Evolutionary conservation across 2,113 vertebrate genomes (phyloP).

Genomic region (Lagopus leucura): DNA sequence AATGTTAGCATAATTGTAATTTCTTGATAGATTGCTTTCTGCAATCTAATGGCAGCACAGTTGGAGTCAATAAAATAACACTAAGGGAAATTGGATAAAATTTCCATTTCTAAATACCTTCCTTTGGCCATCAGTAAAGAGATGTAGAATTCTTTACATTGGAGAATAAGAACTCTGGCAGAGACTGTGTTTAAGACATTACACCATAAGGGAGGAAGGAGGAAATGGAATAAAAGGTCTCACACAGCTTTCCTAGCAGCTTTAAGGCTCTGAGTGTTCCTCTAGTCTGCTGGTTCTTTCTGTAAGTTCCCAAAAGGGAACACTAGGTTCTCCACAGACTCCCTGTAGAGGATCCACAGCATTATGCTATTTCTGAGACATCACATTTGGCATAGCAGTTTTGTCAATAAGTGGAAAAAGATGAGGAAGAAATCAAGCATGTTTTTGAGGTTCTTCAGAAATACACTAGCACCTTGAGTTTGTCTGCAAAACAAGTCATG

Average conservation of each 20-base stretch:
- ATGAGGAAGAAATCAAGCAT: not conserved
- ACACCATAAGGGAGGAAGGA: not conserved
- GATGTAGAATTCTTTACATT: not conserved
- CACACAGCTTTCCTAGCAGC: not conserved
- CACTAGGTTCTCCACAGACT: not conserved
- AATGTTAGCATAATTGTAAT: not conserved
- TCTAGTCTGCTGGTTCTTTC: not conserved
- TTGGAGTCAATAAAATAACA: not conserved
- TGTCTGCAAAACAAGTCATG: not conserved
- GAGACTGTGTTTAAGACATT: not conserved
- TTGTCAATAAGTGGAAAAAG: not conserved
- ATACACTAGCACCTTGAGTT: not conserved
- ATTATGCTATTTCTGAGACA: not conserved
- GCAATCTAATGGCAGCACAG: not conserved
- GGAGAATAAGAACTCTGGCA: not conserved
- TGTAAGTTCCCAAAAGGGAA: not conserved
- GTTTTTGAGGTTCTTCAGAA: not conserved
- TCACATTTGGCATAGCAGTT: constrained; percentile 2
- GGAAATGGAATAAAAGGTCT: not conserved
- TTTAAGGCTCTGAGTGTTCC: not conserved
- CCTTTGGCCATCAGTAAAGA: not conserved
- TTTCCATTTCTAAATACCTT: not conserved
- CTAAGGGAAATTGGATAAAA: not conserved
- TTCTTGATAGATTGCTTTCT: not conserved
- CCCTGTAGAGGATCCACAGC: not conserved